phyloP scores from a whole-genome alignment of 2,113 vertebrate species.

The Gobiocypris rarus region DNA sequence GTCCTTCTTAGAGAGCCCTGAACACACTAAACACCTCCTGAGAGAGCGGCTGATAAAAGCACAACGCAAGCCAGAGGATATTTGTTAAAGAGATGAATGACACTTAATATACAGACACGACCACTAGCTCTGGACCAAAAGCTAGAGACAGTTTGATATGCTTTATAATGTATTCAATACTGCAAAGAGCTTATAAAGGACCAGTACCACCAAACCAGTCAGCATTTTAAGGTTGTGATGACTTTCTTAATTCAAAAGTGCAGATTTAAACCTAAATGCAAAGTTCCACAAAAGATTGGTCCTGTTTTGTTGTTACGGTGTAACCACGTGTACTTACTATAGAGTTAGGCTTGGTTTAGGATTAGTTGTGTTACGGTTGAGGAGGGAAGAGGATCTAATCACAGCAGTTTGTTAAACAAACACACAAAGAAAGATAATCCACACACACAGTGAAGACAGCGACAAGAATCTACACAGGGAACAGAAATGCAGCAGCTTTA shows the following conservation, averaged over 20 bases:
- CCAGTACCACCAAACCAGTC: not conserved
- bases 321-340: too few relatives aligned
- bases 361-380: too few relatives aligned
- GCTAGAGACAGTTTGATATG: not conserved
- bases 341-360: too few relatives aligned
- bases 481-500: too few relatives aligned
- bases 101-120: not conserved
- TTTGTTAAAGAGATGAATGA: not conserved
- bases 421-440: too few relatives aligned
- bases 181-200: not conserved
- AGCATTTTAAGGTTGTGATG: not conserved
- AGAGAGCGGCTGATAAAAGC: not conserved
- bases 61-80: slow-evolving; percentile 1
- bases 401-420: too few relatives aligned
- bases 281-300: not conserved
- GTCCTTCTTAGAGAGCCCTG: slow-evolving; percentile 4
- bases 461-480: too few relatives aligned
- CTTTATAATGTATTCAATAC: not conserved
- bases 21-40: not conserved
- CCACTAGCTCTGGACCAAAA: not conserved
- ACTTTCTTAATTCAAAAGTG: not conserved
- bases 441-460: too few relatives aligned
- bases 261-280: not conserved
- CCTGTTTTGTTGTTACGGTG: too few relatives aligned
- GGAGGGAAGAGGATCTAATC: too few relatives aligned